A percentile compares a stretch with the other conserved stretches of the same genome.
phyloP scores from a whole-genome alignment of 2,113 vertebrate species.

The Myrmecophaga tridactyla region DNA sequence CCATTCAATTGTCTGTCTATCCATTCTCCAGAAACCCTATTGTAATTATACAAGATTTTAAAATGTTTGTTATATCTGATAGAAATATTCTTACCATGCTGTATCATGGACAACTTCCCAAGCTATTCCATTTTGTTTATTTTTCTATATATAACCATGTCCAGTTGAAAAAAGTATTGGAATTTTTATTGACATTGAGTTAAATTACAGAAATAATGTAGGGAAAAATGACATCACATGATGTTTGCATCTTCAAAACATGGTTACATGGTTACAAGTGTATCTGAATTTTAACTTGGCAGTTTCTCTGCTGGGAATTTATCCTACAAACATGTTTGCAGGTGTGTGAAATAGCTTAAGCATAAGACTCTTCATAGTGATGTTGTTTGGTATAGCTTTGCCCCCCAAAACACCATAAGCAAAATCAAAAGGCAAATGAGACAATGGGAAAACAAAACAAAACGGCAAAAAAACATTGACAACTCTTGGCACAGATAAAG shows the following conservation, averaged over 20 bases:
- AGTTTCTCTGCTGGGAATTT: too few species aligned
- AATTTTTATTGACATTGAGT: not conserved
- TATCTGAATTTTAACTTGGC: not conserved
- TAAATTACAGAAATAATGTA: not conserved
- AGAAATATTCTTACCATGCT: not conserved
- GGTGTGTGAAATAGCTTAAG: not conserved
- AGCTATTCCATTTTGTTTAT: not conserved
- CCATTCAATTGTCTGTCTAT: not conserved
- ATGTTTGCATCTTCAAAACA: not conserved
- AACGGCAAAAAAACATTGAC: not conserved
- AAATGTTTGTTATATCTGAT: not conserved
- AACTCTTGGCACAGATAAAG: not conserved
- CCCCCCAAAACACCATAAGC: not conserved
- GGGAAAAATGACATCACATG: not conserved
- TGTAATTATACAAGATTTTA: not conserved
- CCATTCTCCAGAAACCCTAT: not conserved
- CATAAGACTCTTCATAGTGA: not conserved
- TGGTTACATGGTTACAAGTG: too few species aligned
- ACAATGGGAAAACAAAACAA: not conserved
- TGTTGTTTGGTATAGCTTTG: not conserved
- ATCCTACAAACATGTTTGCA: too few species aligned
- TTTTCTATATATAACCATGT: not conserved
- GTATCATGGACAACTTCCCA: not conserved
- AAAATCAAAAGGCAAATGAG: not conserved
- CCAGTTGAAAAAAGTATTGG: not conserved